phyloP scores from a whole-genome alignment of 1,140 invertebrate species.

The Mycetomoellerius zeteki region DNA sequence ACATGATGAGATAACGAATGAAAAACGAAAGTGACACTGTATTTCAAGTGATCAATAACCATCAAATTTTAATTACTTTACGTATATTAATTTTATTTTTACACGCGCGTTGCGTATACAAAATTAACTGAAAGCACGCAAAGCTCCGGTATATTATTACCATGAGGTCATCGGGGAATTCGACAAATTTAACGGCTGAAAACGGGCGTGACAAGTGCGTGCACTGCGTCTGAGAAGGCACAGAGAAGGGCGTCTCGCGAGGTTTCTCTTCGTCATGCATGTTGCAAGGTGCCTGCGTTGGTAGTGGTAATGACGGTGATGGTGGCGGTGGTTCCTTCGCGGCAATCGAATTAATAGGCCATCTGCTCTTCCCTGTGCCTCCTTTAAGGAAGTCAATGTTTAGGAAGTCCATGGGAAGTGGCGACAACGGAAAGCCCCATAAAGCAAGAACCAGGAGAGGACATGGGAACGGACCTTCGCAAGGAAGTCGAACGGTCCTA shows the following conservation, averaged over 20 bases:
- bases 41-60: not conserved
- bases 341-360: slow-evolving; percentile 85
- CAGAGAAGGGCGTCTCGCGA: slow-evolving; percentile 59
- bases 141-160: not conserved
- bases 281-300: slow-evolving; percentile 55
- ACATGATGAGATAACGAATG: not conserved
- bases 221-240: slow-evolving; percentile 58
- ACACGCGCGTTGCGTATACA: not conserved
- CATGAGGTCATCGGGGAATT: slow-evolving; percentile 59
- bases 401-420: slow-evolving; percentile 87
- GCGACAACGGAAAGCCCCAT: slow-evolving; percentile 87
- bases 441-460: slow-evolving; percentile 74
- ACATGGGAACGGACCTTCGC: slow-evolving; percentile 85
- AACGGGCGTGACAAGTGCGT: slow-evolving; percentile 69
- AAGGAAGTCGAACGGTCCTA: slow-evolving; percentile 76
- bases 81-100: not conserved
- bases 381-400: slow-evolving; percentile 86
- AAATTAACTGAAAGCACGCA: not conserved
- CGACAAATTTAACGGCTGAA: slow-evolving; percentile 74
- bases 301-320: slow-evolving; percentile 61
- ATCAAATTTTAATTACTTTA: not conserved
- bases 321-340: slow-evolving; percentile 71
- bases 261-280: slow-evolving; percentile 41
- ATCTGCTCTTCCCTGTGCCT: slow-evolving; percentile 80
- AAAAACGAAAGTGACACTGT: not conserved